Evolutionary conservation across 2,888 invertebrate species (phyloP), one percentile per base, ranked within the genome.

Genomic region (Heliconius cydno): DNA sequence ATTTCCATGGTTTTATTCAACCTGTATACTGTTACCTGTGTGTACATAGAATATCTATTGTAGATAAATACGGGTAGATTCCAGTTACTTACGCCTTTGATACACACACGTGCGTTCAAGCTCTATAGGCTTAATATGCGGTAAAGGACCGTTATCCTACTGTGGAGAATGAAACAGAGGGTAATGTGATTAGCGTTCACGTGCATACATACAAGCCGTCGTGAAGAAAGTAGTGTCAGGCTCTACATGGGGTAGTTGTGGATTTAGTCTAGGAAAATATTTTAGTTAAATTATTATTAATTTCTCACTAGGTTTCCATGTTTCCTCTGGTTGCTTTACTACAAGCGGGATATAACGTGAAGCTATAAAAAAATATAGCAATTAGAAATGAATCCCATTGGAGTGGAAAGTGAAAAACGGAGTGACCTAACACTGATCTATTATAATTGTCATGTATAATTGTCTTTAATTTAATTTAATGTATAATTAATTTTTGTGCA

Each of bases 111-210:
- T 41, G 25, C 25, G 25, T 70, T 25, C 6, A 25, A 38, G 41
- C 68, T n/a, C 41, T 25, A 70, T 30, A 25, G 70, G 70, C 41
- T 25, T n/a, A 41, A 28, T 70, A 15, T 68, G 13, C 46, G 41
- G 41, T 70, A 41, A 25, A 41, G 25, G 70, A 41, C 28, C 41
- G 70, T 41, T 70, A 70, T 41, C 41, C 70, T 25, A 70, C 70
- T 70, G 41, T 34, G 38, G 67, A 12, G 67, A 68, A n/a, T 5
- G 34, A 38, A 34, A 12, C 38, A 10, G 22, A 68, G n/a, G 38
- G 38, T 68, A 68, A 68, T 68, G 67, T 68, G 67, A 68, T 68
- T 38, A 38, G n/a, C 25, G n/a, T 41, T 19, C 34, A 67, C n/a
- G 10, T 30, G 22, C 9, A 38, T 28, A 41, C n/a, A 22, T 66